Evolutionary conservation across 2,888 invertebrate species (phyloP).

Genomic region (Epsilonema sp.): DNA sequence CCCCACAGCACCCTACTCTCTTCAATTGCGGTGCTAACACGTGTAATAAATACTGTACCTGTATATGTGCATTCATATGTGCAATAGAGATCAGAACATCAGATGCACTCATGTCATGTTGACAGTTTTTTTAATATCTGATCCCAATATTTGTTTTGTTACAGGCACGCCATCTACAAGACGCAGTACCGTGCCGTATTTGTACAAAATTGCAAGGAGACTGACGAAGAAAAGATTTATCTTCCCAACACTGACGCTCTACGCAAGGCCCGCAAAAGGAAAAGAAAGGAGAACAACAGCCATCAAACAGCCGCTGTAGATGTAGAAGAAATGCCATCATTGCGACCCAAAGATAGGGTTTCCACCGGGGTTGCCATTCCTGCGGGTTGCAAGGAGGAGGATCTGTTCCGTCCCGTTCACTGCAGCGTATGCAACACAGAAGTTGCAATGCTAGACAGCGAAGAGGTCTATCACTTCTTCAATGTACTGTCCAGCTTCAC

Average conservation of each 20-base stretch:
- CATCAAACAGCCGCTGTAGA: too few relatives aligned
- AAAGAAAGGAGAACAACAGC: not conserved
- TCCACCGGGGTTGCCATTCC: not conserved
- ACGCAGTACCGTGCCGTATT: constrained; percentile 44
- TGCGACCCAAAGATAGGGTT: not conserved
- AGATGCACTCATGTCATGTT: too few relatives aligned
- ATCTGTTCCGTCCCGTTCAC: constrained; percentile 36
- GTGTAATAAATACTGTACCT: too few relatives aligned
- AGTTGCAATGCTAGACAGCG: constrained; percentile 38
- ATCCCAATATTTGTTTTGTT: too few relatives aligned
- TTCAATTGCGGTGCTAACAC: too few relatives aligned
- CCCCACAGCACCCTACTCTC: too few relatives aligned
- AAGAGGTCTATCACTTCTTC: constrained; percentile 43
- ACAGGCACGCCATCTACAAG: constrained; percentile 37
- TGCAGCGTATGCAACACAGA: constrained; percentile 39
- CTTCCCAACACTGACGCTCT: constrained; percentile 12
- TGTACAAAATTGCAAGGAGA: constrained; percentile 39
- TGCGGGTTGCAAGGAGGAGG: constrained; percentile 14
- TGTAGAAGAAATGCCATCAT: not conserved
- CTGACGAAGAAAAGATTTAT: constrained; percentile 22
- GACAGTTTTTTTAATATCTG: too few relatives aligned
- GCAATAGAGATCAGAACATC: too few relatives aligned
- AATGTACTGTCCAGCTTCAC: constrained; percentile 39
- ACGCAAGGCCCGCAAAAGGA: not conserved
- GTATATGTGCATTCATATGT: too few relatives aligned